Evolutionary conservation across 2,113 vertebrate genomes (phyloP), one percentile per base, ranked within the genome.

Genomic region (Aspiorhynchus laticeps): DNA sequence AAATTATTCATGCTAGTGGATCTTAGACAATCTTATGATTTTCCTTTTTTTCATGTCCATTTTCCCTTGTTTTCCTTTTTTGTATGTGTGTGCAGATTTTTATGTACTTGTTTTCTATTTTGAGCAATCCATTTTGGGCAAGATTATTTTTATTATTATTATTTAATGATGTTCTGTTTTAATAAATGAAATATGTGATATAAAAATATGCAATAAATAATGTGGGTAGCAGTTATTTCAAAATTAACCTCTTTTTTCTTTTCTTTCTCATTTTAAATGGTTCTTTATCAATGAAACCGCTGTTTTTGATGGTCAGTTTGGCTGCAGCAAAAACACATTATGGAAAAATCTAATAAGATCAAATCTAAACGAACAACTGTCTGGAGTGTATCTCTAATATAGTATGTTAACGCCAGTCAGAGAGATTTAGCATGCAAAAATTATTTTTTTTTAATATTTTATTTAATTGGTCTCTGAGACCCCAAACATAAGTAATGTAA

Each of bases 1-100:
- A 84, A 79, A 87, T 82, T 48, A 85, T 81, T 87, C 71, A 81
- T 77, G 51, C 67, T 31, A 65, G 21, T 74, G 43, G 65, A 75
- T 53, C 31, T 75, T 26, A 83, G 79, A 86, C 31, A 65, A 80
- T 84, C 38, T 71, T 74, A 8, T 41, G 36, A 10, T 61, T 10
- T 24, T 76, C 83, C 69, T n/a, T 38, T 38, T n/a, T 33, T 59
- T 33, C 7, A 6, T 59, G 21, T 53, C 36, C 9, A 19, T 41
- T 41, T 38, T 14, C 28, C 5, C 63, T 67, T 61, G 24, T 9
- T 61, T 61, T n/a, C 56, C 48, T 24, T 59, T 61, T n/a, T 0
- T 24, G 17, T 56, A 2, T 43, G 53, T 56, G 26, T 14, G n/a
- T 28, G 51, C 28, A 83, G 19, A 59, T 73, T 24, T 43, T 67